Evolutionary conservation across 53 echinoderm and acorn worm genomes (phyloP), one percentile per base, ranked within the genome.

Genomic region (Holothuria scabra): DNA sequence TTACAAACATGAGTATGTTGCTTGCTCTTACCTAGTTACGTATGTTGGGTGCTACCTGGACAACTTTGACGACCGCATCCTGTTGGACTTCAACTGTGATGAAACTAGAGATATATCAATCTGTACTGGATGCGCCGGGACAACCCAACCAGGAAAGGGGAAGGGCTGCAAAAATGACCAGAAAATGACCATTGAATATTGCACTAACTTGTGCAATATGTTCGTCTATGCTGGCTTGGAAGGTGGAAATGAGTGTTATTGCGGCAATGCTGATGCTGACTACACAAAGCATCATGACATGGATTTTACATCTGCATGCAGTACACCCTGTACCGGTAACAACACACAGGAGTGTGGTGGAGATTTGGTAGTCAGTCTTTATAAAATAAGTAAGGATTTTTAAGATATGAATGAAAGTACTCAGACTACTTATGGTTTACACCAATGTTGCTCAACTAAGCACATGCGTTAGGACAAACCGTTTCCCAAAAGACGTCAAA

Each of bases 311-410:
- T 8, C 2, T 8, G 41, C 41, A 41, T 74, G 74, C 46, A 74
- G 9, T n/a, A 44, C 24, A 21, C 19, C 20, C 22, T 74, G 74
- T 26, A 25, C 60, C 5, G 88, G 88, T 8, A 28, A 88, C 41
- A 24, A 7, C 22, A 65, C 38, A 33, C 37, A 84, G 29, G 66
- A 65, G 0, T 88, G 88, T 37, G 88, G 88, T 3, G 88, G 67
- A 26, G 84, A 76, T 16, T 88, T 75, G 78, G 52, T 56, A 72
- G 56, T 74, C 21, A 28, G 46, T 33, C 34, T 88, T 22, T 88
- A 76, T 46, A 78, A 88, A 28, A 78, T 84, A 52, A 25, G 74
- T 74, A 74, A 74, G 74, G 8, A 8, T 4, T 41, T 41, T 0
- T 41, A 41, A 41, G 10, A 6, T 41, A 41, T 41, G 41, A 41